Percentiles rank a stretch among this genome's conserved stretches.
These are phyloP conservation scores for Diachasmimorpha longicaudata DNA, from an alignment of 1,140 invertebrate genomes.

Conservation along the genomic window DNA sequence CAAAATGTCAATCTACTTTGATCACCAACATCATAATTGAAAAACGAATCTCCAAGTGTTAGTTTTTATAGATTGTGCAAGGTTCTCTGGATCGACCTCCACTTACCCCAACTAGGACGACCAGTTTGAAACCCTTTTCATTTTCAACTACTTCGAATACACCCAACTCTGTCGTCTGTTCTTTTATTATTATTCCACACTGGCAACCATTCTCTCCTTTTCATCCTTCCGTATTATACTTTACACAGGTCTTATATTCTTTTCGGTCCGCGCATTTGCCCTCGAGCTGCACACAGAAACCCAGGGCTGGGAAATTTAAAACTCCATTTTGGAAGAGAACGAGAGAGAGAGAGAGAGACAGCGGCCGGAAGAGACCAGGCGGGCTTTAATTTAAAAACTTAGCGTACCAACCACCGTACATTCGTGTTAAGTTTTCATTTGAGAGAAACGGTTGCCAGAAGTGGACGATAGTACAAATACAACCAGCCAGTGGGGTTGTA, in stretches of 20 bases:
- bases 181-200: slow-evolving; percentile 1
- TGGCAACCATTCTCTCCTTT: background rate
- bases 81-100: slow-evolving; percentile 2
- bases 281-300: background rate
- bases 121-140: background rate
- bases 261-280: background rate
- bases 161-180: background rate
- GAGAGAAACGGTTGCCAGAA: slow-evolving; percentile 41
- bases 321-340: slow-evolving; percentile 18
- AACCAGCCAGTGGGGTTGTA: slow-evolving; percentile 12
- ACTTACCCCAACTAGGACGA: background rate
- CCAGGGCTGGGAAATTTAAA: slow-evolving; percentile 19
- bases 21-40: background rate
- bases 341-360: slow-evolving; percentile 22
- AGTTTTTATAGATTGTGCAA: slow-evolving; percentile 29
- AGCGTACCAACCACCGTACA: slow-evolving; percentile 13
- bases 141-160: background rate
- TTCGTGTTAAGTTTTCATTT: slow-evolving; percentile 49
- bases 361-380: slow-evolving; percentile 18
- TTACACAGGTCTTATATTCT: slow-evolving; percentile 4
- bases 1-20: background rate
- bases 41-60: background rate
- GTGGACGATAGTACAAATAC: slow-evolving; percentile 25
- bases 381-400: slow-evolving; percentile 25
- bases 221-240: background rate